Conservation (phyloP, 2,113 vertebrate genomes). For the Columba janthina region DNA sequence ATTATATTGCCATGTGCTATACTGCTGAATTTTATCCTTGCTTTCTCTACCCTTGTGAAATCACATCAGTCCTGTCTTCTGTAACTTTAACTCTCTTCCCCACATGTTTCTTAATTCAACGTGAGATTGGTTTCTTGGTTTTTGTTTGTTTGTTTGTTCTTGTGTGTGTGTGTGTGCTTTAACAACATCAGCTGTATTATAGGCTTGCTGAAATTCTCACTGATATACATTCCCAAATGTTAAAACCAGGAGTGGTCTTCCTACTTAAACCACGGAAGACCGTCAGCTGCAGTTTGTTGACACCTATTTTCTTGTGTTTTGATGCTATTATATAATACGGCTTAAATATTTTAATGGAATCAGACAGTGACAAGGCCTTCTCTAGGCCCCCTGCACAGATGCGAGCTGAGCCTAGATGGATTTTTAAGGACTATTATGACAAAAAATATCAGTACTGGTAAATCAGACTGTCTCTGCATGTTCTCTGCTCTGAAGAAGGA, state of each 20-base stretch:
- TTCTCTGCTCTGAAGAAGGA: not conserved
- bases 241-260: not conserved
- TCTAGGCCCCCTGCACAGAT: not conserved
- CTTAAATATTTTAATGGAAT: not conserved
- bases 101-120: not conserved
- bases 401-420: rapidly evolving
- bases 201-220: not conserved
- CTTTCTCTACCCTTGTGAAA: not conserved
- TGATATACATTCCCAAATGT: not conserved
- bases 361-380: not conserved
- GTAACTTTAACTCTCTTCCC: not conserved
- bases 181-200: not conserved
- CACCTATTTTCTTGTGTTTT: not conserved
- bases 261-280: not conserved
- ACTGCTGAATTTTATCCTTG: not conserved
- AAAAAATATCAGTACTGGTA: not conserved
- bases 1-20: not conserved
- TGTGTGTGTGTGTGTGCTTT: not conserved
- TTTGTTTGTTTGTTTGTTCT: too few species aligned
- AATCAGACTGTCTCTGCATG: not conserved
- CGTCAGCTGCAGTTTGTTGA: not conserved
- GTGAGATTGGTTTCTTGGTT: not conserved
- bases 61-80: not conserved
- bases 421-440: not conserved
- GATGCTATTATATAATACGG: not conserved